Percentiles rank a stretch among this genome's conserved stretches.
These are phyloP conservation scores for Alviniconcha marisindica DNA, from an alignment of 1,140 invertebrate genomes.

Conservation along the genomic window DNA sequence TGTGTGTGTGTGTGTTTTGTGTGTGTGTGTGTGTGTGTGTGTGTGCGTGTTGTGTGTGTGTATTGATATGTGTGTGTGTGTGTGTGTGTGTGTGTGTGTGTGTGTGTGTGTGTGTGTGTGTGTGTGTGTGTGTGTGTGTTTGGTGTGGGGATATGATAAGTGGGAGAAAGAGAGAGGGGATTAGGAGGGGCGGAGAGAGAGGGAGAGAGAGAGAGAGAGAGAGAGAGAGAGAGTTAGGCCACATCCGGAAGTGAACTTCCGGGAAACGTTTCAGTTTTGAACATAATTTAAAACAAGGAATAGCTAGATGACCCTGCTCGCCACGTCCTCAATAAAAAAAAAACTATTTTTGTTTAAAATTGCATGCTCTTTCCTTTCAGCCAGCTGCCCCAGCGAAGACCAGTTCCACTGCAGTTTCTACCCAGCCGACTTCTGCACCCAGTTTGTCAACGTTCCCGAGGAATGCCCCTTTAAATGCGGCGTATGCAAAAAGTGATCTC, in stretches of 20 bases:
- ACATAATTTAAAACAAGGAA: no score
- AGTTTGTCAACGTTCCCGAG: constrained; percentile 55
- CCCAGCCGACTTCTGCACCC: constrained; percentile 37
- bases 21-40: no score
- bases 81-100: constrained; percentile 14
- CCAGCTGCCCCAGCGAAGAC: constrained; percentile 44
- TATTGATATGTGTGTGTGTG: constrained; percentile 14
- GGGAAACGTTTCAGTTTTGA: no score
- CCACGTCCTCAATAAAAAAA: no score
- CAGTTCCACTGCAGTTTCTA: constrained; percentile 49
- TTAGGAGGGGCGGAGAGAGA: not conserved
- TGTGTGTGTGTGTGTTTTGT: no score
- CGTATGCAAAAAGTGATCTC: constrained; percentile 47
- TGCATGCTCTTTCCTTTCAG: no score
- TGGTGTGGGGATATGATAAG: no score
- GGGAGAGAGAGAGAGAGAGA: constrained; percentile 1
- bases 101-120: constrained; percentile 14
- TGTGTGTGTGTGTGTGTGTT: not conserved
- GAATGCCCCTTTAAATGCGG: constrained; percentile 59
- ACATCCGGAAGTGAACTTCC: no score
- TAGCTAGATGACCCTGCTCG: no score
- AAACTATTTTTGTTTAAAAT: no score
- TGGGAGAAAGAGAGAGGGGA: not conserved
- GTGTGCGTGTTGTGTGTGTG: no score
- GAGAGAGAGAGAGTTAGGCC: not conserved